These are phyloP conservation scores for Aporrectodea caliginosa DNA, from an alignment of 1,140 invertebrate species.

Conservation along the genomic window DNA sequence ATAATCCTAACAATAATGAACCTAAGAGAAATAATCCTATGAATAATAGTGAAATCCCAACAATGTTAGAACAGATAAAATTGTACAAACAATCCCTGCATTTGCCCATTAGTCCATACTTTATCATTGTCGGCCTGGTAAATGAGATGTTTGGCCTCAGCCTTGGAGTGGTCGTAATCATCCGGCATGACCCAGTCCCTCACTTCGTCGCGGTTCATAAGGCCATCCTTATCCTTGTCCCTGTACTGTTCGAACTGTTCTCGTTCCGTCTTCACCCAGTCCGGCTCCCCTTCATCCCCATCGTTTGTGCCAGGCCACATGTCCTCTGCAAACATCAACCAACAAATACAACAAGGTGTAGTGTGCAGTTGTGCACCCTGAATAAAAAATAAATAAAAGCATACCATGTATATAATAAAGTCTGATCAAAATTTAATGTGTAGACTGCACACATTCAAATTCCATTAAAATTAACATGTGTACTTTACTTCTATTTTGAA, in stretches of 20 bases:
- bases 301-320: constrained; percentile 71
- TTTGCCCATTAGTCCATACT: constrained; percentile 40
- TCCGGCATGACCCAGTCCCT: constrained; percentile 87
- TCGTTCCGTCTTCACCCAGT: constrained; percentile 93
- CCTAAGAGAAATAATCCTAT: no score
- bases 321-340: constrained; percentile 61
- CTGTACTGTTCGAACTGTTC: constrained; percentile 75
- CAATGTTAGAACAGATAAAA: background rate
- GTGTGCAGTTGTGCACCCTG: no score
- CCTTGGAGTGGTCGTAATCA: constrained; percentile 94
- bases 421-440: no score
- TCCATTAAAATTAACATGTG: no score
- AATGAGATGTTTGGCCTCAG: constrained; percentile 90
- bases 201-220: constrained; percentile 80
- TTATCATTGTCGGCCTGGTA: constrained; percentile 86
- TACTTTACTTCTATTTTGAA: no score
- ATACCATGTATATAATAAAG: no score
- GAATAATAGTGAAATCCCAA: no score
- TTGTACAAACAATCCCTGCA: background rate
- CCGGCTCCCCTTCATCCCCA: constrained; percentile 70
- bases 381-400: no score
- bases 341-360: no score
- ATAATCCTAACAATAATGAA: no score
- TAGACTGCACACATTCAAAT: no score
- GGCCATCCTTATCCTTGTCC: constrained; percentile 84